Conservation (phyloP, 2,888 invertebrate species). For the Eristalis pertinax region DNA sequence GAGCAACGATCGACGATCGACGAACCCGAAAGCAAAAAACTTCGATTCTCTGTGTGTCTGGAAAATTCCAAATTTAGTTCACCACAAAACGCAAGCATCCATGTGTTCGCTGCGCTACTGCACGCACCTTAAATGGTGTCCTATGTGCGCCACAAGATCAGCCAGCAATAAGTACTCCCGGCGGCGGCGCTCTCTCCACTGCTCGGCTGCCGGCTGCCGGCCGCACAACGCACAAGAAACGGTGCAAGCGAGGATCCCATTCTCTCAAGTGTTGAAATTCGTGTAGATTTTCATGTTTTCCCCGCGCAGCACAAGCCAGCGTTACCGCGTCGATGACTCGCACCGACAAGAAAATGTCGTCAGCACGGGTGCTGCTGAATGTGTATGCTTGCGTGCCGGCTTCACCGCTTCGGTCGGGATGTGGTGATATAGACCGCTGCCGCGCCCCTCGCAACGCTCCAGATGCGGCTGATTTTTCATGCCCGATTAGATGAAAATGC, state of each 20-base stretch:
- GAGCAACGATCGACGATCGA: slow-evolving; percentile 46
- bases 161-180: neutral
- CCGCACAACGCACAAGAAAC: neutral
- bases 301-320: slow-evolving; percentile 47
- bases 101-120: slow-evolving; percentile 55
- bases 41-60: slow-evolving; percentile 57
- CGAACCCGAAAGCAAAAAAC: slow-evolving; percentile 64
- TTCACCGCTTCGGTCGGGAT: slow-evolving; percentile 29
- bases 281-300: slow-evolving; percentile 68
- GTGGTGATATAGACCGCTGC: slow-evolving; percentile 11
- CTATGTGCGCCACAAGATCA: slow-evolving; percentile 69
- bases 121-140: slow-evolving; percentile 72
- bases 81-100: slow-evolving; percentile 63
- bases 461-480: slow-evolving; percentile 68
- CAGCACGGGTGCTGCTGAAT: slow-evolving; percentile 37
- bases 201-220: neutral
- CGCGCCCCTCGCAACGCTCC: slow-evolving; percentile 24
- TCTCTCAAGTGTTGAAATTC: slow-evolving; percentile 71
- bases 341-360: slow-evolving; percentile 61
- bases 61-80: slow-evolving; percentile 72
- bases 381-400: slow-evolving; percentile 12
- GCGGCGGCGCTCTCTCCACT: neutral
- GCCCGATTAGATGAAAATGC: slow-evolving; percentile 66
- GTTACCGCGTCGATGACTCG: slow-evolving; percentile 7
- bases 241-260: slow-evolving; percentile 51